Conservation (phyloP, 2,113 vertebrate genomes). For the Carassius gibelio region DNA sequence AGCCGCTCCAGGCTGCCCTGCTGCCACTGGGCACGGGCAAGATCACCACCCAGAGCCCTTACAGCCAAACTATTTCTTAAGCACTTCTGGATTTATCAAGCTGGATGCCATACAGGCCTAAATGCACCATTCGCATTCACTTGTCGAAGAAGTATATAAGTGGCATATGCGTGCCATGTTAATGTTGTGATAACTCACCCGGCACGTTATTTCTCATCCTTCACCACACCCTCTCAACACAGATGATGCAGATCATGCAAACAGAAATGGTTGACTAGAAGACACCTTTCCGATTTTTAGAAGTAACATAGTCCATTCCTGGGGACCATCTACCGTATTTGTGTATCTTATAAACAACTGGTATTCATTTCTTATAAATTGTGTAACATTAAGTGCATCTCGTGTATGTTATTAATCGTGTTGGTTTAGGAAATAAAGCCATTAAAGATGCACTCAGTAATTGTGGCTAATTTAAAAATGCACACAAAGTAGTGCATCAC, state of each 20-base stretch:
- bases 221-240: not conserved
- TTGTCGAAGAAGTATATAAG: not conserved
- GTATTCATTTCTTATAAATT: not conserved
- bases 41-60: not conserved
- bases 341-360: not conserved
- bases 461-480: not conserved
- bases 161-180: not conserved
- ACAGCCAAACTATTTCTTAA: not conserved
- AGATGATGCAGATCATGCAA: not conserved
- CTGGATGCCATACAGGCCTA: slow-evolving; percentile 8
- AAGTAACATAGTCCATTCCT: not conserved
- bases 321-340: not conserved
- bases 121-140: not conserved
- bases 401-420: not conserved
- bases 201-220: not conserved
- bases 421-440: not conserved
- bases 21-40: not conserved
- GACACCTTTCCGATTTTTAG: not conserved
- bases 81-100: not conserved
- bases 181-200: not conserved
- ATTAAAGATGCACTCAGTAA: not conserved
- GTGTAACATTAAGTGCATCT: not conserved
- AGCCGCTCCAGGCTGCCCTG: not conserved
- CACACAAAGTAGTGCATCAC: not conserved
- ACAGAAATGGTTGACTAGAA: not conserved